Evolutionary conservation across 2,113 vertebrate species (phyloP).

Genomic region (Nothoprocta perdicaria): DNA sequence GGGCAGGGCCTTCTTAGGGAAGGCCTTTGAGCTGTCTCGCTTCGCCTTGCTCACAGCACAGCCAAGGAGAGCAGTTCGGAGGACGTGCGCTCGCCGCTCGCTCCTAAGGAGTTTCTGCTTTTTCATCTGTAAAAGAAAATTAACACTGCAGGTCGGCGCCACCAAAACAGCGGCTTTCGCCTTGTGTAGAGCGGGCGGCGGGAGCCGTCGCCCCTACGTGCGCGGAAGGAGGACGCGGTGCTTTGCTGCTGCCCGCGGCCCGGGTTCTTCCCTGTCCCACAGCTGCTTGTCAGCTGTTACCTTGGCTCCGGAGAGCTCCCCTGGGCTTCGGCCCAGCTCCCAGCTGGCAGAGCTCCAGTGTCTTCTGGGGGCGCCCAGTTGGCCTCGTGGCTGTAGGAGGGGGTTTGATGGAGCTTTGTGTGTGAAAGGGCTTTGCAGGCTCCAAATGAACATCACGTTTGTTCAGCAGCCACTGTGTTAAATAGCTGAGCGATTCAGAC

Average conservation of each 20-base stretch:
- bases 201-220: slow-evolving; percentile 24
- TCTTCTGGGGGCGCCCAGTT: no score
- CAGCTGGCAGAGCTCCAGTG: no score
- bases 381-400: no score
- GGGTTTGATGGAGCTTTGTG: not conserved
- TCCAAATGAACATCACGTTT: not conserved
- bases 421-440: not conserved
- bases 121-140: slow-evolving; percentile 8
- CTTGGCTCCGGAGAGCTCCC: no score
- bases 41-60: slow-evolving; percentile 38
- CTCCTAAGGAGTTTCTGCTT: slow-evolving; percentile 9
- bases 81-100: not conserved
- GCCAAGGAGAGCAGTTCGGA: slow-evolving; percentile 13
- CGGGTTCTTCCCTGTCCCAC: no score
- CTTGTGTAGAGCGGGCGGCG: not conserved
- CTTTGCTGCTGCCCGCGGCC: no score
- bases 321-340: no score
- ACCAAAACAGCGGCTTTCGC: slow-evolving; percentile 33
- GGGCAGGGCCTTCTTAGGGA: slow-evolving; percentile 14
- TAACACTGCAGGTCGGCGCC: not conserved
- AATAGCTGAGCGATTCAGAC: not conserved
- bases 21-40: not conserved
- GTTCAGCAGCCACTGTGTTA: not conserved
- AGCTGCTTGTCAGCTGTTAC: no score
- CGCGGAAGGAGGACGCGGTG: not conserved